Conservation (phyloP, 2,888 invertebrate species). For the Meteorus cinctellus region DNA sequence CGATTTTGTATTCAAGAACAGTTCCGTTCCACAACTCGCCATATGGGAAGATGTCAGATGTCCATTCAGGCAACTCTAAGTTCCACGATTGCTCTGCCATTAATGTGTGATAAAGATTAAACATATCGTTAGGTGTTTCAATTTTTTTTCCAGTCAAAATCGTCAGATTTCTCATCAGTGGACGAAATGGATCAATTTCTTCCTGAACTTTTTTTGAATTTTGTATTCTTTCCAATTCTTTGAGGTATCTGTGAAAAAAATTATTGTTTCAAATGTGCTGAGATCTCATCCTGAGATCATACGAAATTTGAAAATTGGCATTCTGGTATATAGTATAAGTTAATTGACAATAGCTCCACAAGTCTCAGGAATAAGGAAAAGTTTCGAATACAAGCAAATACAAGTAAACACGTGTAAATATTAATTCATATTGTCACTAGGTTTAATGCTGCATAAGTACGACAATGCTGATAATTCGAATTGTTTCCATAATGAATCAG, state of each 20-base stretch:
- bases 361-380: too few relatives aligned
- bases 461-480: too few relatives aligned
- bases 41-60: constrained; percentile 40
- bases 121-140: constrained; percentile 29
- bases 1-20: constrained; percentile 36
- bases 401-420: too few relatives aligned
- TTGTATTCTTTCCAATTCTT: constrained; percentile 13
- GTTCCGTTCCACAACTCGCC: constrained; percentile 43
- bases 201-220: constrained; percentile 9
- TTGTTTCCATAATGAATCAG: background rate
- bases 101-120: constrained; percentile 42
- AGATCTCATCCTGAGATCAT: too few relatives aligned
- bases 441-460: too few relatives aligned
- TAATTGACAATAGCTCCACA: too few relatives aligned
- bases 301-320: too few relatives aligned
- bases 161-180: constrained; percentile 23
- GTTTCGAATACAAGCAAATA: too few relatives aligned
- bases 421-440: too few relatives aligned
- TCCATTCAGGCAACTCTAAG: constrained; percentile 43
- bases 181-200: constrained; percentile 7
- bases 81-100: constrained; percentile 35
- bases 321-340: too few relatives aligned
- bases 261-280: background rate
- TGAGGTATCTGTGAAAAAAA: background rate
- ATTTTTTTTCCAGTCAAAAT: constrained; percentile 37